phyloP scores from a whole-genome alignment of 2,797 vertebrate genomes.

The Danio jaintianensis region DNA sequence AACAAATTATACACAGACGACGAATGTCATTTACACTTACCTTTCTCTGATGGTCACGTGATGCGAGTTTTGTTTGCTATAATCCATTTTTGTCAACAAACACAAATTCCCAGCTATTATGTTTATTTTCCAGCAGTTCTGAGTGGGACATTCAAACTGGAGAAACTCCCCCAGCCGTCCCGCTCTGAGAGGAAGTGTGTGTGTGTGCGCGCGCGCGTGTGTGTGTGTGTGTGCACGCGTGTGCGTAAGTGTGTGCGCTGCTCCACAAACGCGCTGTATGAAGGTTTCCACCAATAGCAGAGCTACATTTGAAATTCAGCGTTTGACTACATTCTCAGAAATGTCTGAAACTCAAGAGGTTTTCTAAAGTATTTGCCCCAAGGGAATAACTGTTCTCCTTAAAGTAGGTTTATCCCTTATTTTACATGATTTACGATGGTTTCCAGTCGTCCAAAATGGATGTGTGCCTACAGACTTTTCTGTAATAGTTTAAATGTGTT shows the following conservation, averaged over 20 bases:
- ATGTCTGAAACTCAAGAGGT: background rate
- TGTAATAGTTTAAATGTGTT: background rate
- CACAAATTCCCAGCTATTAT: background rate
- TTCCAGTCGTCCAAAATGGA: background rate
- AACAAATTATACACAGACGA: background rate
- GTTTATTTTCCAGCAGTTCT: conserved; percentile 3
- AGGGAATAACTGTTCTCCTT: conserved; percentile 4
- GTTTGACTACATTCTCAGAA: conserved; percentile 19
- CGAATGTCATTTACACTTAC: conserved; percentile 29
- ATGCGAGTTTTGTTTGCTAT: background rate
- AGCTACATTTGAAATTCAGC: conserved; percentile 56
- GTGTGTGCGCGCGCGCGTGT: background rate
- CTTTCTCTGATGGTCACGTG: conserved; percentile 28
- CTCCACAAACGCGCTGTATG: background rate
- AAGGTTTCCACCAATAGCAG: conserved; percentile 54
- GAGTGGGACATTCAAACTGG: conserved; percentile 53
- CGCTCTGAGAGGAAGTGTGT: conserved; percentile 41
- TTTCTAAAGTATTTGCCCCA: background rate
- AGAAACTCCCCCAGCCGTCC: conserved; percentile 23
- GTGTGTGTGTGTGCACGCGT: no score
- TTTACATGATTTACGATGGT: background rate
- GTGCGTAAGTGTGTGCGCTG: no score
- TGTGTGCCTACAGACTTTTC: background rate
- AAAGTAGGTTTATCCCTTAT: background rate
- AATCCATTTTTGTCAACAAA: conserved; percentile 48